A percentile compares a stretch with the other conserved stretches of the same genome.
Conservation (phyloP, 2,888 invertebrate genomes). For the Marronus borbonicus region DNA sequence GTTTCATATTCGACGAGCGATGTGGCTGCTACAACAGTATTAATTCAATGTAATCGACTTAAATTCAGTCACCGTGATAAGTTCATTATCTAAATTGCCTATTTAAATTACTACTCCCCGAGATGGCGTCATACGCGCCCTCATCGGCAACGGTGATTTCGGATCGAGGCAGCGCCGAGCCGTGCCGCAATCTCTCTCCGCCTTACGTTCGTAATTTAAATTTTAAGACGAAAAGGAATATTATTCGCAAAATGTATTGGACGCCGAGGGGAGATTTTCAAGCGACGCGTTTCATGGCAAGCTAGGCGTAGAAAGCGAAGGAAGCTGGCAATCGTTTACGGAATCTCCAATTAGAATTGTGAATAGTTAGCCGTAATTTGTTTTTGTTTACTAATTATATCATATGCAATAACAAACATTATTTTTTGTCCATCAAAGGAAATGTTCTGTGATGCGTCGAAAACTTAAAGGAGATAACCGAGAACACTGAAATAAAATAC, state of each 20-base stretch:
- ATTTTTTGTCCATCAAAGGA: no score
- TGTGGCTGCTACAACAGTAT: slow-evolving; percentile 25
- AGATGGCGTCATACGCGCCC: slow-evolving; percentile 15
- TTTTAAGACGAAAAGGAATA: slow-evolving; percentile 30
- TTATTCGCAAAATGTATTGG: slow-evolving; percentile 13
- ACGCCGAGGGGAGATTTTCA: background rate
- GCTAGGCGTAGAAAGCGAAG: background rate
- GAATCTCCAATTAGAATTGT: background rate
- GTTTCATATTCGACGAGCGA: slow-evolving; percentile 25
- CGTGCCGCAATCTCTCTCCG: background rate
- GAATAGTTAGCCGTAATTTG: background rate
- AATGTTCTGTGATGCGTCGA: no score
- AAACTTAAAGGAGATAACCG: no score
- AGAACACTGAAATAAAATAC: no score
- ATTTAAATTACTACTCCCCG: slow-evolving; percentile 37
- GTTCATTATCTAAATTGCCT: slow-evolving; percentile 47
- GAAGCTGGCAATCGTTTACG: background rate
- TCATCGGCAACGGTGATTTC: slow-evolving; percentile 5
- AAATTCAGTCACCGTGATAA: slow-evolving; percentile 47
- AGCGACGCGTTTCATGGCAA: background rate
- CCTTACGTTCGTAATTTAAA: slow-evolving; percentile 32
- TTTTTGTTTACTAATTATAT: background rate
- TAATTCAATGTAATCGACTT: slow-evolving; percentile 44
- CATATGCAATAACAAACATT: background rate
- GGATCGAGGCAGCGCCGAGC: background rate